Conservation (phyloP, 2,888 invertebrate species). For the Lysandra bellargus region DNA sequence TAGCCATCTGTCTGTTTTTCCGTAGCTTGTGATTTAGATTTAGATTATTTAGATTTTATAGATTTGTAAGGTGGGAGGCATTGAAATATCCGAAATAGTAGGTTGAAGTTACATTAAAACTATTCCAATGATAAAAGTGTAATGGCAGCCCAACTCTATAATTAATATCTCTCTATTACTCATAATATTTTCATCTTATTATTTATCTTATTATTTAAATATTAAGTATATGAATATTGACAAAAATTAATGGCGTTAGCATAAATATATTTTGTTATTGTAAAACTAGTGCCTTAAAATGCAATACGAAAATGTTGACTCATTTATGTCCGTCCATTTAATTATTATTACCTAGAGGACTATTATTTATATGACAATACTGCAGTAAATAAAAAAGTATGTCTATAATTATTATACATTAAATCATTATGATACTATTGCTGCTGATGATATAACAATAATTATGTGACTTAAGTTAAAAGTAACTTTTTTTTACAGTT, state of each 20-base stretch:
- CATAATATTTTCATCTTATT: not conserved
- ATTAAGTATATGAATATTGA: not conserved
- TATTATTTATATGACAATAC: not conserved
- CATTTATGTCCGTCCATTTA: not conserved
- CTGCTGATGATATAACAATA: not conserved
- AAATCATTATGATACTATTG: not conserved
- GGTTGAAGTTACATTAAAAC: not conserved
- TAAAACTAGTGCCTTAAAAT: slow-evolving; percentile 7
- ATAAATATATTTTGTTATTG: not conserved
- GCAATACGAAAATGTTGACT: not conserved
- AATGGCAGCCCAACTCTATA: not conserved
- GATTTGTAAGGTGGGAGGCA: not conserved
- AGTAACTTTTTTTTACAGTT: not conserved
- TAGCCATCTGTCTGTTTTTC: slow-evolving; percentile 36
- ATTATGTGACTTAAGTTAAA: not conserved
- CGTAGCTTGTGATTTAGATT: slow-evolving; percentile 29
- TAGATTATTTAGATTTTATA: not conserved
- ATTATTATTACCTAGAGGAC: not conserved
- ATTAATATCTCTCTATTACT: not conserved
- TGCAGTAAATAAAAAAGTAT: not conserved
- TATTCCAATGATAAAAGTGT: not conserved
- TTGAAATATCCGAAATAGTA: not conserved
- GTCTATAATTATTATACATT: not conserved
- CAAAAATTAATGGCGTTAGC: not conserved
- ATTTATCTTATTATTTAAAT: not conserved